These are phyloP conservation scores for Axis porcinus DNA, from an alignment of 2,113 vertebrate species.

Conservation along the genomic window DNA sequence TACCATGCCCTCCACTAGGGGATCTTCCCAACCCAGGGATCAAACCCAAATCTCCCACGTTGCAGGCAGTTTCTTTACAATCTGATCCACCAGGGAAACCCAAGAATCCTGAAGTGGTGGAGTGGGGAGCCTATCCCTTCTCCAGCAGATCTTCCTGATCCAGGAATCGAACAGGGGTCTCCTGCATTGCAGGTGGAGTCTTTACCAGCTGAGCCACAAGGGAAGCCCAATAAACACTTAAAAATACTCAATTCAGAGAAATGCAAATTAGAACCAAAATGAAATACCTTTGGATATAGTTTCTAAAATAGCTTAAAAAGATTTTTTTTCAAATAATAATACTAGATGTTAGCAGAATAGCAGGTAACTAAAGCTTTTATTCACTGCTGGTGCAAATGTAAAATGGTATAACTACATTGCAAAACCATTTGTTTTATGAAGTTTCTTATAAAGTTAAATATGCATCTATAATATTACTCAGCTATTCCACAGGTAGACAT, in stretches of 20 bases:
- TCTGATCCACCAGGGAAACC: no score
- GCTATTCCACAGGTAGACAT: not conserved
- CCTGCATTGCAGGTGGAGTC: not conserved
- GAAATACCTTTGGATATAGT: not conserved
- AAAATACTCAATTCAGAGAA: not conserved
- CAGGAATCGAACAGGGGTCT: not conserved
- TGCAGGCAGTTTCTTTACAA: no score
- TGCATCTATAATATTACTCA: not conserved
- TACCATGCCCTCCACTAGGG: no score
- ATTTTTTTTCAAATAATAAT: not conserved
- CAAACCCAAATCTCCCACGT: no score
- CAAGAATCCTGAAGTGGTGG: not conserved
- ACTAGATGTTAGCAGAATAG: not conserved
- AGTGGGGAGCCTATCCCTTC: not conserved
- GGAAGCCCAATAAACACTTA: not conserved
- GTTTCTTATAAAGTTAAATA: not conserved
- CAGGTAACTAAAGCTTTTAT: not conserved
- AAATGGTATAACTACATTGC: not conserved
- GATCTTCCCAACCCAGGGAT: no score
- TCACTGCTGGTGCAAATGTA: not conserved
- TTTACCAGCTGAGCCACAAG: not conserved
- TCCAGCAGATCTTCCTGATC: not conserved
- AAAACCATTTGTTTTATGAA: not conserved
- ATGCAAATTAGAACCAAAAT: not conserved
- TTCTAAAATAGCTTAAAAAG: not conserved